Base-by-base conservation (phyloP, 2,888 invertebrate species). In the Cheilosia impressa region DNA sequence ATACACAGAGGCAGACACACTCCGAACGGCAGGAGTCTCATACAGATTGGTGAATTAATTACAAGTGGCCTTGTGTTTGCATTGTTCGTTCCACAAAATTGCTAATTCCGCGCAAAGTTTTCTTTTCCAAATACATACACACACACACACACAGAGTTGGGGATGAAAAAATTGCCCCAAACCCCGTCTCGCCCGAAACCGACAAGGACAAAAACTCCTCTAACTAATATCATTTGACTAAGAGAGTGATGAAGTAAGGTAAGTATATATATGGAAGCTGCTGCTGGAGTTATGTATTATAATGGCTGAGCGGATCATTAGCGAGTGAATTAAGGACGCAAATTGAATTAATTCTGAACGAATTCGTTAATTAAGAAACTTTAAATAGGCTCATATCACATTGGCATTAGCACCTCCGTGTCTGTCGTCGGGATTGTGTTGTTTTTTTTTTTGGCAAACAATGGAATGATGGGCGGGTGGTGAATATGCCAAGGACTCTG, bases 101-200 rank as follows among this genome's bases (percentile, higher is more conserved):
- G 84, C 84, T 84, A 79, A 84, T 79, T 84, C 75, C 65, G 71
- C 65, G 58, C 60, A 79, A 84, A 84, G 60, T 84, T 84, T 66
- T 73, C 68, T 22, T 58, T 57, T 17, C 24, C 45, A n/a, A 47
- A 47, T 17, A 47, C 10, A 5, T 0, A 50, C 50, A 50, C 47
- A 50, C 38, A 47, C 13, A 5, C 2, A 63, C 62, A 7, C 34
- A 53, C n/a, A 15, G 15, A 41, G 17, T n/a, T 19, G 24, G 10
- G 57, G 57, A 55, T 50, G 17, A 77, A 55, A 62, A 38, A 10
- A 34, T 13, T 17, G 22, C 17, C 13, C 50, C 13, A n/a, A n/a
- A n/a, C n/a, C n/a, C n/a, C n/a, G n/a, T n/a, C n/a, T 34, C 38
- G 13, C 50, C 60, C 45, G 4, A 27, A 55, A 7, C 57, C 58